Percentiles rank a stretch among this genome's conserved stretches.
Evolutionary conservation across 2,888 invertebrate genomes (phyloP).

Genomic region (Exocentrus adspersus): DNA sequence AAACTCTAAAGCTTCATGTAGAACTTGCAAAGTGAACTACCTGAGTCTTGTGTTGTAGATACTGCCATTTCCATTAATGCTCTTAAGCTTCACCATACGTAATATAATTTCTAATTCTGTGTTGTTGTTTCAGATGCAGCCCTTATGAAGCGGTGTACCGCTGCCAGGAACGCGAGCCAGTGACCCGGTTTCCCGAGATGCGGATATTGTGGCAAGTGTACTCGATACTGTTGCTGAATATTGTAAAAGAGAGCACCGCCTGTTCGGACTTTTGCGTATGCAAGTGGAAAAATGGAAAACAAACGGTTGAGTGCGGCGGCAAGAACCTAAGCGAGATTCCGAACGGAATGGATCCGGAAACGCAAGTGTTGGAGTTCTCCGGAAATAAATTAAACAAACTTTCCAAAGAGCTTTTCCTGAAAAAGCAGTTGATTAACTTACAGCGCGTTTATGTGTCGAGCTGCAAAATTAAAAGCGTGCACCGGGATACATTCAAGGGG

Average conservation of each 20-base stretch:
- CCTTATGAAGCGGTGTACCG: constrained; percentile 20
- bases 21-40: too few species aligned
- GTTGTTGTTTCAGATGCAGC: constrained; percentile 30
- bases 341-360: constrained; percentile 81
- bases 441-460: constrained; percentile 86
- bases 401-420: constrained; percentile 81
- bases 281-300: constrained; percentile 93
- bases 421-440: constrained; percentile 82
- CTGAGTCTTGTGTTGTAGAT: too few species aligned
- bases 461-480: constrained; percentile 81
- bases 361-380: constrained; percentile 87
- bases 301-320: constrained; percentile 87
- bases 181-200: constrained; percentile 31
- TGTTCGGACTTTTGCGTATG: constrained; percentile 86
- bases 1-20: too few species aligned
- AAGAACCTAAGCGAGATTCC: constrained; percentile 81
- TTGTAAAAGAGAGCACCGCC: constrained; percentile 53
- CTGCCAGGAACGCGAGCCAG: constrained; percentile 15
- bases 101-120: background rate
- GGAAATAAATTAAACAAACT: constrained; percentile 84
- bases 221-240: constrained; percentile 35
- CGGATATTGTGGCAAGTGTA: constrained; percentile 38
- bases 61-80: too few species aligned
- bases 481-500: constrained; percentile 84
- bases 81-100: too few species aligned